Percentiles rank a stretch among this genome's conserved stretches.
Evolutionary conservation across 2,113 vertebrate genomes (phyloP).

Genomic region (Oxyruncus cristatus): DNA sequence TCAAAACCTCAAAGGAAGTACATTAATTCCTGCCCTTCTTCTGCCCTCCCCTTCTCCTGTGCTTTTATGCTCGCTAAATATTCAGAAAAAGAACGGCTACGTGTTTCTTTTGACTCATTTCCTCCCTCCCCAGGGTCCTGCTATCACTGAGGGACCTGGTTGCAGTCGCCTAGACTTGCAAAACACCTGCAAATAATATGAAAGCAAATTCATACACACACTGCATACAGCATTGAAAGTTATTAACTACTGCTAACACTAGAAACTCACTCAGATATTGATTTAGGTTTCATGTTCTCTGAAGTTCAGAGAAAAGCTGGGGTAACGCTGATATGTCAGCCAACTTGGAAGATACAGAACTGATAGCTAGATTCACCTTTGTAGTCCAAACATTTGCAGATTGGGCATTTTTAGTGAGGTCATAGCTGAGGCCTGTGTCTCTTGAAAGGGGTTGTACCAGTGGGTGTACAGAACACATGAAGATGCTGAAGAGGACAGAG

Average conservation of each 20-base stretch:
- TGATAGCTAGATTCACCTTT: background rate
- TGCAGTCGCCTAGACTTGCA: background rate
- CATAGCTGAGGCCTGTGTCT: background rate
- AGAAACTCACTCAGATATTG: background rate
- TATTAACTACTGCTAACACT: background rate
- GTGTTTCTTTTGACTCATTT: background rate
- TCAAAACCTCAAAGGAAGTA: background rate
- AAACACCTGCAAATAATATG: background rate
- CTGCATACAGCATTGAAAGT: background rate
- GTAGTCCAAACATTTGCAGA: background rate
- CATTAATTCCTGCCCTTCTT: background rate
- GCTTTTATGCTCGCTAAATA: background rate
- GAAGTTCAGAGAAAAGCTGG: background rate
- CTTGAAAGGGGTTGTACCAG: constrained; percentile 78
- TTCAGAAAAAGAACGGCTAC: background rate
- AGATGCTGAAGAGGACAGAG: constrained; percentile 84
- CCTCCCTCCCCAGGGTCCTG: background rate
- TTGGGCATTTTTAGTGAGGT: background rate
- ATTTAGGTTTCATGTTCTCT: background rate
- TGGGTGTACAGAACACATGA: constrained; percentile 93
- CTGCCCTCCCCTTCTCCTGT: background rate
- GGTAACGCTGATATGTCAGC: background rate
- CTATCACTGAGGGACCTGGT: background rate
- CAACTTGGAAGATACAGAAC: background rate
- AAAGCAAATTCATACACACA: background rate